Conservation (phyloP, 2,113 vertebrate species). For the Pterocles orientalis region DNA sequence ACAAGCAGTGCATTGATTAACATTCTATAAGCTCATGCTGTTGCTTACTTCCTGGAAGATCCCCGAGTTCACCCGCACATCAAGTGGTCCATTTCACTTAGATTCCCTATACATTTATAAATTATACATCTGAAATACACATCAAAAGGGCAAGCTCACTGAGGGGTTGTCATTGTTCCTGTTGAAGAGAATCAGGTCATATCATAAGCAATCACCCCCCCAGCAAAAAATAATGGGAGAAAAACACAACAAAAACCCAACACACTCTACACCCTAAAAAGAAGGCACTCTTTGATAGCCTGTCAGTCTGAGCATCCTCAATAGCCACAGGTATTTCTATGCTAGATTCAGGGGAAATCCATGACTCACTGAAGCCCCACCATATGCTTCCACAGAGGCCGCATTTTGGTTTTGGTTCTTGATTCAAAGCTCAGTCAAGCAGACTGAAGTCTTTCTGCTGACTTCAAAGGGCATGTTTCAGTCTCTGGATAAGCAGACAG, state of each 20-base stretch:
- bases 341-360: background rate
- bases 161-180: background rate
- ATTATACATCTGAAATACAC: background rate
- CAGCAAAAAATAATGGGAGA: background rate
- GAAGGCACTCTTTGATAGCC: background rate
- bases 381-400: background rate
- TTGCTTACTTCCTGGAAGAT: background rate
- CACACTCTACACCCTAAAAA: background rate
- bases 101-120: background rate
- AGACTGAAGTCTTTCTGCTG: background rate
- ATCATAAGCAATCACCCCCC: background rate
- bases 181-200: background rate
- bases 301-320: background rate
- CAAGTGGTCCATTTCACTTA: background rate
- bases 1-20: background rate
- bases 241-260: background rate
- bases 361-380: background rate
- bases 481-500: background rate
- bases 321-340: background rate
- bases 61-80: background rate
- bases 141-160: background rate
- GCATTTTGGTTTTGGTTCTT: background rate
- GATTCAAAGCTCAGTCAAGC: background rate
- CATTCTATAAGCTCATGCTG: background rate
- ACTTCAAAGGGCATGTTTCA: constrained; percentile 23